Percentiles rank a stretch among this genome's conserved stretches.
phyloP scores from a whole-genome alignment of 2,888 invertebrate genomes.

The Xestia ashworthii region DNA sequence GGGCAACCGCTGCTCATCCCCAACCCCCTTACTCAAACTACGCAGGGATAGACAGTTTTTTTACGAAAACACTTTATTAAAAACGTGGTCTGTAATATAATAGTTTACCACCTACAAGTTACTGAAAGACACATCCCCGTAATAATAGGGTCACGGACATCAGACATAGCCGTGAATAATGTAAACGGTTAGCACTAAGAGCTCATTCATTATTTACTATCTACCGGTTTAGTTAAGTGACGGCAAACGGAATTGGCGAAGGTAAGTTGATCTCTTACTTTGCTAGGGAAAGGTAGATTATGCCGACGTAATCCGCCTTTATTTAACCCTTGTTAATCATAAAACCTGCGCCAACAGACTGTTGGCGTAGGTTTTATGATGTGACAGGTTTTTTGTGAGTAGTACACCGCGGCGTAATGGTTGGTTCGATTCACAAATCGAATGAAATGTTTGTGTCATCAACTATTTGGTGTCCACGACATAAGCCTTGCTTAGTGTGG shows the following conservation, averaged over 20 bases:
- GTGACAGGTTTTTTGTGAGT: neutral
- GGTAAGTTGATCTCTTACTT: slow-evolving; percentile 53
- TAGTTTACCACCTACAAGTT: slow-evolving; percentile 17
- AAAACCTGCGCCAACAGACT: neutral
- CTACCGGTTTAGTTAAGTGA: slow-evolving; percentile 63
- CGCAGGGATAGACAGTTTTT: neutral
- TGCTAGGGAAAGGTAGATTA: slow-evolving; percentile 23
- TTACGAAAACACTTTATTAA: neutral
- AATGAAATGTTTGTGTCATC: too few species aligned
- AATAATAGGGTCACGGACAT: slow-evolving; percentile 56
- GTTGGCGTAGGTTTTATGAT: neutral
- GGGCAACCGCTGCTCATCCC: too few species aligned
- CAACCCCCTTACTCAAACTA: neutral
- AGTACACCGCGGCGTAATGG: neutral
- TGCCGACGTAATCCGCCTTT: slow-evolving; percentile 1
- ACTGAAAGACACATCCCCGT: slow-evolving; percentile 16
- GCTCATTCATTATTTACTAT: slow-evolving; percentile 68
- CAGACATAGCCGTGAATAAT: slow-evolving; percentile 68
- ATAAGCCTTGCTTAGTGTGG: too few species aligned
- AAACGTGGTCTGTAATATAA: neutral
- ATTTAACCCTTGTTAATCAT: neutral
- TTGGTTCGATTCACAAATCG: too few species aligned
- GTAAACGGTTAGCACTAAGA: slow-evolving; percentile 70
- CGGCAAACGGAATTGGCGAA: slow-evolving; percentile 41
- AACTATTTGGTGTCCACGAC: too few species aligned